A percentile compares a stretch with the other conserved stretches of the same genome.
phyloP scores from a whole-genome alignment of 2,113 vertebrate genomes.

The Clarias gariepinus region DNA sequence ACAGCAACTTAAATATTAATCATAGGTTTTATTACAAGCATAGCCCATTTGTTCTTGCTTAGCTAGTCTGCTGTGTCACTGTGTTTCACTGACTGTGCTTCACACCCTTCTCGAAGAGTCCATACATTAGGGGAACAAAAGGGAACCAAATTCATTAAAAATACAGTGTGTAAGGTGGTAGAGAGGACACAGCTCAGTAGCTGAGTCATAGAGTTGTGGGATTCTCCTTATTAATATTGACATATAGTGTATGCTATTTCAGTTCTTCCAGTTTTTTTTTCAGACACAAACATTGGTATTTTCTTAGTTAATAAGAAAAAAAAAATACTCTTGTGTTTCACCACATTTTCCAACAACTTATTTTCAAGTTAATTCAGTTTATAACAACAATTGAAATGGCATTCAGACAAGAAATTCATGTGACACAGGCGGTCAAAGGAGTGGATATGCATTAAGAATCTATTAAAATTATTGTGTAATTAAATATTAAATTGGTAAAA shows the following conservation, averaged over 20 bases:
- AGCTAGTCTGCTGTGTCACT: background rate
- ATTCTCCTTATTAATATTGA: background rate
- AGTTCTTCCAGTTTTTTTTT: background rate
- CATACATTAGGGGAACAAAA: constrained; percentile 26
- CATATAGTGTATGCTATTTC: background rate
- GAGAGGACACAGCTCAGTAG: background rate
- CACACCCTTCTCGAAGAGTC: constrained; percentile 2
- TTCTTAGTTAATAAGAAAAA: background rate
- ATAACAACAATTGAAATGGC: constrained; percentile 33
- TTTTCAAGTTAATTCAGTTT: background rate
- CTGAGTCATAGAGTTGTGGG: background rate
- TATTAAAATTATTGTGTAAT: background rate
- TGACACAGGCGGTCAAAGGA: constrained; percentile 25
- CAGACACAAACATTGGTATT: background rate
- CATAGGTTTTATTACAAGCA: background rate
- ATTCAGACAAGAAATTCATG: constrained; percentile 33
- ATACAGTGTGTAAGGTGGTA: constrained; percentile 1
- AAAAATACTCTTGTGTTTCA: background rate
- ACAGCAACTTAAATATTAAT: background rate
- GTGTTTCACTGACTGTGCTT: constrained; percentile 16
- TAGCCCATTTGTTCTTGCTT: background rate
- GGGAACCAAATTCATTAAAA: background rate
- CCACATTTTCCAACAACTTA: background rate
- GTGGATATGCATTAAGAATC: background rate
- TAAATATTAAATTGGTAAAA: no score